phyloP scores from a whole-genome alignment of 2,113 vertebrate genomes.

The Caracal caracal region DNA sequence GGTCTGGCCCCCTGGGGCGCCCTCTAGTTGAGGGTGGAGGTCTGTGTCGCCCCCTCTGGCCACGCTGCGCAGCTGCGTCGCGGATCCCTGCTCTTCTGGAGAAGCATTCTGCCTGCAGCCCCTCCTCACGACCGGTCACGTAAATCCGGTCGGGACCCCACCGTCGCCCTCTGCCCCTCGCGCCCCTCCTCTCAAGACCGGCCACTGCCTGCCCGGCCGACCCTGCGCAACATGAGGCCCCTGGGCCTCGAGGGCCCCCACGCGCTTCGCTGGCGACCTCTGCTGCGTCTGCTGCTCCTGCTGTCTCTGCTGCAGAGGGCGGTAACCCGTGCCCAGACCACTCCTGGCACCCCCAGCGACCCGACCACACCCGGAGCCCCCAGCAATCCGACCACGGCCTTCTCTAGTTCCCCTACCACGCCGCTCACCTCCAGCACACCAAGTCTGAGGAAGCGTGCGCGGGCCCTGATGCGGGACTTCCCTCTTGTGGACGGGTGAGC shows the following conservation, averaged over 20 bases:
- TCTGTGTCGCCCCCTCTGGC: background rate
- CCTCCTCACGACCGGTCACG: conserved; percentile 62
- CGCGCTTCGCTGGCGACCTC: background rate
- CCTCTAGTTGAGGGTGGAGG: background rate
- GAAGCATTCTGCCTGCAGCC: conserved; percentile 19
- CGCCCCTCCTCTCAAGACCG: conserved; percentile 75
- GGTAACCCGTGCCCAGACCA: background rate
- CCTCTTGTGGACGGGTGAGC: conserved; percentile 67
- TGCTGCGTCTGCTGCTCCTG: background rate
- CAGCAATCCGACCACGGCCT: background rate
- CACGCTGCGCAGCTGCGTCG: background rate
- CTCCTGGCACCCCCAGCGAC: background rate
- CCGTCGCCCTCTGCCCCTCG: background rate
- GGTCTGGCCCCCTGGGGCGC: background rate
- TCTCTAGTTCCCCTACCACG: too few relatives aligned
- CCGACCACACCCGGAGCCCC: background rate
- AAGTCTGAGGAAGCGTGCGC: conserved; percentile 57
- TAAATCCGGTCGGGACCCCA: conserved; percentile 27
- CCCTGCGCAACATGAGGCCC: conserved; percentile 22
- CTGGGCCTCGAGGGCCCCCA: background rate
- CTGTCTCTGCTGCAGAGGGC: background rate
- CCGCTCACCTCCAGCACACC: conserved; percentile 69
- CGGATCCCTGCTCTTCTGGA: conserved; percentile 60
- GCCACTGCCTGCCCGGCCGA: conserved; percentile 63
- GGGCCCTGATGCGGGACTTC: conserved; percentile 67